Base-by-base conservation (phyloP, 2,888 invertebrate genomes). In the Carabus problematicus region DNA sequence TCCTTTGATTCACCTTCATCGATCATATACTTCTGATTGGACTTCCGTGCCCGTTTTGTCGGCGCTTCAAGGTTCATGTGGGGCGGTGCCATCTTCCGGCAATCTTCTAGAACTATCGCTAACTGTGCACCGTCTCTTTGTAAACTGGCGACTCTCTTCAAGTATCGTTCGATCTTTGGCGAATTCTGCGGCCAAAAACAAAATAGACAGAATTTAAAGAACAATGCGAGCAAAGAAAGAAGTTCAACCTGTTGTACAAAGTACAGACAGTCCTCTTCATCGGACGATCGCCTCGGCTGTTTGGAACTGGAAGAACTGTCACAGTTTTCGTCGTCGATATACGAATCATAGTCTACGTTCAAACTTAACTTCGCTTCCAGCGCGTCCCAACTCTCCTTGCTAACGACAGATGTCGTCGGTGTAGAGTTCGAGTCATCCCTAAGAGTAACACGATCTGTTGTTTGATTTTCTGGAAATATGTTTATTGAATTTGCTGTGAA, bases 371-470 rank as follows among this genome's bases (percentile, higher is more conserved):
- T 77, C 2, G 81, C 81, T 73, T 82, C 82, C 14, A 82, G 72
- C 3, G 78, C 80, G 67, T 81, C 81, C 78, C 80, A 82, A 72
- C 74, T 79, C 64, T 78, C 81, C 71, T 79, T 77, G 70, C 80
- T 82, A 19, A 81, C 74, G 14, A 78, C 78, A 3, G 78, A 72
- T 40, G 16, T 60, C 8, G 43, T 18, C 3, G 52, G 52, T 52
- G 29, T 6, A 29, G 3, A 29, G n/a, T n/a, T n/a, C n/a, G n/a
- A n/a, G n/a, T n/a, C n/a, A 29, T 29, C 29, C 29, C 29, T 29
- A 29, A 6, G 29, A 2, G n/a, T n/a, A n/a, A n/a, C n/a, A n/a
- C 6, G 29, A 3, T 29, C 29, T 29, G 29, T 14, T 45, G 2
- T 6, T 6, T 0, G 19, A 11, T 29, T 16, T 39, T 61, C 61